Evolutionary conservation across 2,113 vertebrate genomes (phyloP), one percentile per base, ranked within the genome.

Genomic region (Zingel zingel): DNA sequence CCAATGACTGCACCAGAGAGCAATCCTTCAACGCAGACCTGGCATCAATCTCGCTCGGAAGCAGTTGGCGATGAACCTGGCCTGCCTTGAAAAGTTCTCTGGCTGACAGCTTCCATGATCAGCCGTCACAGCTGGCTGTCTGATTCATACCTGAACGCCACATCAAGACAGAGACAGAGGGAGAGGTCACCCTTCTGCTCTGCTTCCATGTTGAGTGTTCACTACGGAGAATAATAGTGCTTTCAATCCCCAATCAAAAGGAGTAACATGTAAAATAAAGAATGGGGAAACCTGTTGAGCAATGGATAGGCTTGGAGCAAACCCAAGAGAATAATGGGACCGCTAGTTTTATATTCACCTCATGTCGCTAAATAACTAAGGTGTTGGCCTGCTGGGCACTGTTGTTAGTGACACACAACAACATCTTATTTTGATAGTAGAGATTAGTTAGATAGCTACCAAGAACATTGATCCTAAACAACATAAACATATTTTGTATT

Each of bases 91-190:
- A 88, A 88, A 89, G 83, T 85, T 85, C 81, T 69, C 59, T 27
- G 78, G 86, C 84, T 86, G 93, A 94, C 91, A 91, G 88, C 84
- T 83, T 79, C 82, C 88, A 86, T 92, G 90, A 94, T 92, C 90
- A 87, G 90, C 91, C 88, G 79, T 93, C 92, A 89, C 90, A 87
- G 88, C 73, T 80, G 76, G 82, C 88, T 74, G 82, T 88, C 91
- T 90, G 88, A 91, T 87, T 92, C 92, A 93, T 89, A 90, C 92
- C 89, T 83, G 86, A 88, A 57, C 2, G 23, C 69, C 85, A 77
- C 75, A 83, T 79, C 80, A 75, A 70, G 59, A 64, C 68, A 66
- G 72, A 72, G 62, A 13, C 8, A 43, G 65, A 67, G 76, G 50
- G 79, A 80, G 81, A 68, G 79, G 83, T 88, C 63, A 79, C 39